Conservation (phyloP, 2,888 invertebrate species). For the Ctena decussata region DNA sequence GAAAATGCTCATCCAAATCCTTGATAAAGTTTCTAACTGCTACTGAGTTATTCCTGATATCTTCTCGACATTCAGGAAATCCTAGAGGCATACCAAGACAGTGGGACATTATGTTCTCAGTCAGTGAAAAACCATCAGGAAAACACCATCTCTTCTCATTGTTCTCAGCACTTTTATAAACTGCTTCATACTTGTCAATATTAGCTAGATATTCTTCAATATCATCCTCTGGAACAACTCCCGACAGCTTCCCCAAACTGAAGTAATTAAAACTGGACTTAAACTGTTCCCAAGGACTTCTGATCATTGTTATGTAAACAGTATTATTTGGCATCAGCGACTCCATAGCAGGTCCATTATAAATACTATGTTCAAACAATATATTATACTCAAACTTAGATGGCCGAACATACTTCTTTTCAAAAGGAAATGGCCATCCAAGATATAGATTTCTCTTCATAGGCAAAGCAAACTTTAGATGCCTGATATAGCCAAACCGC, state of each 20-base stretch:
- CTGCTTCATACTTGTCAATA: constrained; percentile 78
- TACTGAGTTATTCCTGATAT: constrained; percentile 65
- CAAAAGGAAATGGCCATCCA: constrained; percentile 84
- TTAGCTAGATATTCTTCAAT: constrained; percentile 77
- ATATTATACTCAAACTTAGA: constrained; percentile 79
- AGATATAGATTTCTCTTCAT: constrained; percentile 78
- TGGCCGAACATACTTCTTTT: constrained; percentile 75
- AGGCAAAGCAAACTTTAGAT: constrained; percentile 83
- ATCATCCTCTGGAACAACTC: constrained; percentile 63
- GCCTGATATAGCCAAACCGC: constrained; percentile 80
- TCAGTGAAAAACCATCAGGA: constrained; percentile 82
- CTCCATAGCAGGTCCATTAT: constrained; percentile 75
- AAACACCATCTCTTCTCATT: constrained; percentile 75
- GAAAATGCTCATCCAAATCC: constrained; percentile 77
- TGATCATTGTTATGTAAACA: constrained; percentile 80
- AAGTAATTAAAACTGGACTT: constrained; percentile 84
- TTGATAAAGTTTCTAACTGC: constrained; percentile 73
- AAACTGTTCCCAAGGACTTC: constrained; percentile 84
- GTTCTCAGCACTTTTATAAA: constrained; percentile 72
- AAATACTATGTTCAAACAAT: constrained; percentile 84
- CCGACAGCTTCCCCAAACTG: constrained; percentile 73
- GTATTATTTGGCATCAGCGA: constrained; percentile 81
- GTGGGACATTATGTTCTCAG: constrained; percentile 82
- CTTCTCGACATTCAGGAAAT: constrained; percentile 73
- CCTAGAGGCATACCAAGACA: constrained; percentile 84